Evolutionary conservation across 2,888 invertebrate species (phyloP).

Genomic region (Tetragonula carbonaria): DNA sequence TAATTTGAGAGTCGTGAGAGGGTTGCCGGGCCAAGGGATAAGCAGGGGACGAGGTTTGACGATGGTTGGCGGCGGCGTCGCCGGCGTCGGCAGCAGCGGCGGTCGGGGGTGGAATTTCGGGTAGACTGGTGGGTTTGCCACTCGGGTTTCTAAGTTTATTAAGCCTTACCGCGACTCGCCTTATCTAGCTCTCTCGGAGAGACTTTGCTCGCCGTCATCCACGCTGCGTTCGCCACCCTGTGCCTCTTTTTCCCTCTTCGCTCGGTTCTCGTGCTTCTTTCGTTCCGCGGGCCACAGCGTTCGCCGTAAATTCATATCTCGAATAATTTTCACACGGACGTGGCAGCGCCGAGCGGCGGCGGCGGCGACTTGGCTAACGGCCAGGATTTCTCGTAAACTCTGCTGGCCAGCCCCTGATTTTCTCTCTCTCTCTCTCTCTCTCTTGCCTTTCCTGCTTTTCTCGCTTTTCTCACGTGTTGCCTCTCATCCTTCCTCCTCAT

Average conservation of each 20-base stretch:
- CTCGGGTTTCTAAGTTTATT: constrained; percentile 78
- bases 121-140: constrained; percentile 63
- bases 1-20: constrained; percentile 73
- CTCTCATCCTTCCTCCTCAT: not conserved
- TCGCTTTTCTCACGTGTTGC: not conserved
- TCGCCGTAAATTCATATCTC: constrained; percentile 82
- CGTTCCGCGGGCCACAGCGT: constrained; percentile 59
- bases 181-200: constrained; percentile 70
- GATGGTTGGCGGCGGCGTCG: constrained; percentile 54
- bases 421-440: not conserved
- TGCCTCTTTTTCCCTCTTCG: not conserved
- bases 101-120: constrained; percentile 72
- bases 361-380: constrained; percentile 72
- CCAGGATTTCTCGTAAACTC: constrained; percentile 74
- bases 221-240: constrained; percentile 13
- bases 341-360: constrained; percentile 56
- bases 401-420: constrained; percentile 37
- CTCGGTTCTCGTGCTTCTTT: constrained; percentile 59
- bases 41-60: constrained; percentile 57
- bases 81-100: constrained; percentile 58
- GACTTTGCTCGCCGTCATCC: constrained; percentile 58
- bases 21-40: constrained; percentile 62
- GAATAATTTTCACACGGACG: constrained; percentile 81
- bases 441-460: not conserved
- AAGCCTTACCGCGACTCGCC: constrained; percentile 77